phyloP scores from a whole-genome alignment of 2,888 invertebrate genomes.

The Pheosia tremula region DNA sequence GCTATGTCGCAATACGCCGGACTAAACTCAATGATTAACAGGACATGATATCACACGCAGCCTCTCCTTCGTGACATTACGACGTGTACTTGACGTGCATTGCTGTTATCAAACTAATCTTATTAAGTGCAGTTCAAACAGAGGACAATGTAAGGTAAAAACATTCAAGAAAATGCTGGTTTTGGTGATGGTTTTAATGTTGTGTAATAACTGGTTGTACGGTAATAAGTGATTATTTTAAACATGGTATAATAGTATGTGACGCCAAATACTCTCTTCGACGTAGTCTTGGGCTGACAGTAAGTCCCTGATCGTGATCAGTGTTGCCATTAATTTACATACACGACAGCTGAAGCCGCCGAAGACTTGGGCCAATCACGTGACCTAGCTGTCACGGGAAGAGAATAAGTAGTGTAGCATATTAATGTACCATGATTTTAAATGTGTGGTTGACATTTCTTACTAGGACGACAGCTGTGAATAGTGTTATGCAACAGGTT shows the following conservation, averaged over 20 bases:
- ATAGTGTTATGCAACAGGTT: slow-evolving; percentile 27
- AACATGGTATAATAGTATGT: not conserved
- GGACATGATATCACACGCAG: slow-evolving; percentile 75
- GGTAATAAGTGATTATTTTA: not conserved
- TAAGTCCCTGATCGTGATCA: too few relatives aligned
- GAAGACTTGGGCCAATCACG: too few relatives aligned
- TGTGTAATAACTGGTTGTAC: not conserved
- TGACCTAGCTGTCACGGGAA: too few relatives aligned
- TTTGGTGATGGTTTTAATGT: slow-evolving; percentile 14
- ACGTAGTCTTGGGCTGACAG: too few relatives aligned
- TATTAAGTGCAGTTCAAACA: slow-evolving; percentile 70
- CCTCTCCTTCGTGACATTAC: slow-evolving; percentile 54
- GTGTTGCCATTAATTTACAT: too few relatives aligned
- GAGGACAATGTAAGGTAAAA: slow-evolving; percentile 43
- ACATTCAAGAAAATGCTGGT: slow-evolving; percentile 28
- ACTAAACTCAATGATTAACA: slow-evolving; percentile 62
- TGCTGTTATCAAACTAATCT: slow-evolving; percentile 57
- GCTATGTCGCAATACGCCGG: slow-evolving; percentile 52
- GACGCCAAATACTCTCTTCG: too few relatives aligned
- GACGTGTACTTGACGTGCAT: slow-evolving; percentile 68
- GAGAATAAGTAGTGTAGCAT: too few relatives aligned
- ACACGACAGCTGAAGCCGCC: too few relatives aligned
- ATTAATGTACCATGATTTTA: too few relatives aligned
- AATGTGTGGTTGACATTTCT: slow-evolving; percentile 8
- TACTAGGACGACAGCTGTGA: slow-evolving; percentile 24